Base-by-base conservation (phyloP, 2,797 vertebrate genomes). In the Salarias fasciatus region DNA sequence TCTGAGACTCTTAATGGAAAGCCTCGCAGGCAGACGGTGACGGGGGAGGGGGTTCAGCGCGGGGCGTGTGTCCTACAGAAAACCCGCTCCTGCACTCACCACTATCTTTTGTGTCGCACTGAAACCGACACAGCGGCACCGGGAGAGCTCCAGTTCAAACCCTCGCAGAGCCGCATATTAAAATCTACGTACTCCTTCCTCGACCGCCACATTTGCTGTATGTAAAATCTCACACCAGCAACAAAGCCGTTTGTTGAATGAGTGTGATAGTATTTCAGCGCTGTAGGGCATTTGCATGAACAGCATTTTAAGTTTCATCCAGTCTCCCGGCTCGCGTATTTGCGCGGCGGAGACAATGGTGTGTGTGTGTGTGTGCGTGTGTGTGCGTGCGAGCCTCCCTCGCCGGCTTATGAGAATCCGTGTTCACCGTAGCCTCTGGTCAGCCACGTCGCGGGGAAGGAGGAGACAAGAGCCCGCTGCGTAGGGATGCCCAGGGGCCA, bases 1-100 rank as follows among this genome's bases (percentile, higher is more conserved):
- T 89, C 80, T 80, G 80, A 76, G 79, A 84, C 74, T 75, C 70
- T 87, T 87, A 86, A 91, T 84, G 75, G 77, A 83, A 87, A 73
- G 77, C 79, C 79, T 79, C 79, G 75, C 67, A 81, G 81, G 75
- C 77, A 89, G 78, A 82, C 76, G 60, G 72, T 61, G 60, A 24
- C 40, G 63, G 65, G 67, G 68, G 56, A 29, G 66, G 53, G 63
- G 63, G 30, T 43, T 40, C 24, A 54, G 66, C 42, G 44, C 13
- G 11, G 38, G 43, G 55, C 46, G 63, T 57, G 50, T 71, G 58
- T 79, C 68, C 63, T 47, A 68, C 57, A 63, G 73, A 73, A 78
- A 67, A 82, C 48, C 72, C 59, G 53, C 63, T 71, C 63, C 36
- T 73, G n/a, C 63, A 36, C 72, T 49, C 36, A 12, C 43, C 73